Base-by-base conservation (phyloP, 2,888 invertebrate genomes). In the Diarsia rubi region DNA sequence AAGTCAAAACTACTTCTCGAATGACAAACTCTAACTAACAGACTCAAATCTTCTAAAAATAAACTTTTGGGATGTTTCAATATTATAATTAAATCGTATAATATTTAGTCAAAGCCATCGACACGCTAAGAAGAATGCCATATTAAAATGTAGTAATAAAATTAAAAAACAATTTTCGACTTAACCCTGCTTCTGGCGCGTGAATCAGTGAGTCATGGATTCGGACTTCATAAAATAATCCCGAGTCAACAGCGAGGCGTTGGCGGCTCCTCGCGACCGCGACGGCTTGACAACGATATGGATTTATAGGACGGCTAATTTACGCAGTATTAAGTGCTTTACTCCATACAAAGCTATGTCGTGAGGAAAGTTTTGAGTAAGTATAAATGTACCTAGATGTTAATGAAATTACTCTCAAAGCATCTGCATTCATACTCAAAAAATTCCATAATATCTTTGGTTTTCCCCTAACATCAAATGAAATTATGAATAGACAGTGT, bases 271-370 rank as follows among this genome's bases (percentile, higher is more conserved):
- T 59, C 77, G 45, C 27, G 69, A 57, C 67, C 77, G 45, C 27
- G 69, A 57, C 67, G 65, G 42, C 83, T 79, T 88, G 90, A 89
- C 90, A 89, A 86, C 86, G 81, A 86, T 88, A 84, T 85, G 85
- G 89, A 91, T 90, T 90, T 91, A 91, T 91, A 78, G 82, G 65
- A 67, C 75, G 82, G 77, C 86, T 89, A 87, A 90, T 91, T 90
- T 89, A 83, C 83, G 57, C 78, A 73, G 82, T 67, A 78, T 74
- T 76, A 78, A 79, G 65, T 72, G 75, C 49, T 44, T 24, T 37
- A 42, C n/a, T 74, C 65, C 72, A 72, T 45, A 66, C 44, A 77
- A 79, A 76, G 73, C 72, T 76, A 66, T 57, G 27, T 16, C 2
- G 2, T 8, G 2, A 57, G 9, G 19, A 57, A 57, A 16, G 27